Evolutionary conservation across 2,113 vertebrate species (phyloP).

Genomic region (Vulpes ferrilata): DNA sequence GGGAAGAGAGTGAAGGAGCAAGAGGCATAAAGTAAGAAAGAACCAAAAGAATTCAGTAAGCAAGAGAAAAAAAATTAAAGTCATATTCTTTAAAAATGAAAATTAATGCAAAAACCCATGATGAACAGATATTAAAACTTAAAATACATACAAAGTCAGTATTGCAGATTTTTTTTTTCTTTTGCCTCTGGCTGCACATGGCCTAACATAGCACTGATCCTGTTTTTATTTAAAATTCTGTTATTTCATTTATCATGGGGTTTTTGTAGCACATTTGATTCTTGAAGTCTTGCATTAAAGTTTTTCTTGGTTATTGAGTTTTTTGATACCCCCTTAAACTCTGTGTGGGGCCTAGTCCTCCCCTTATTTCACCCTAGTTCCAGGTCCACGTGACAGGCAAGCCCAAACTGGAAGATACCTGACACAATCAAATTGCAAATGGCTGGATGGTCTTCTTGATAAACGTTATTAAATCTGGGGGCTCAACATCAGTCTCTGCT

Average conservation of each 20-base stretch:
- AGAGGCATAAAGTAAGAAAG: background rate
- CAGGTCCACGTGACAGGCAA: background rate
- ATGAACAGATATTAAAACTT: background rate
- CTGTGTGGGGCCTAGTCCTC: background rate
- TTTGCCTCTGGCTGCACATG: background rate
- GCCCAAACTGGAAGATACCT: background rate
- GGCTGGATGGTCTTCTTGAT: background rate
- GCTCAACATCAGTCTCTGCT: background rate
- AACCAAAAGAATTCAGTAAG: background rate
- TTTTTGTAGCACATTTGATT: background rate
- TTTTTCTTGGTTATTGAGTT: background rate
- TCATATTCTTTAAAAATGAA: background rate
- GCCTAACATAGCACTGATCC: background rate
- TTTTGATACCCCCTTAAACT: background rate
- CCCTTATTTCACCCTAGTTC: background rate
- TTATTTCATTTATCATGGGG: background rate
- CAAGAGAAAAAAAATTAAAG: background rate
- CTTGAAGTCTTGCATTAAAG: background rate
- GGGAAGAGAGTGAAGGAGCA: background rate
- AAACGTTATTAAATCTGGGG: background rate
- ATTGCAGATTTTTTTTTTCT: background rate
- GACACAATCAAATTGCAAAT: background rate
- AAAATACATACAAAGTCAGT: background rate
- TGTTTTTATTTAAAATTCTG: background rate
- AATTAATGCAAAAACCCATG: background rate